Evolutionary conservation across 1,140 invertebrate genomes (phyloP), one percentile per base, ranked within the genome.

Genomic region (Drosophila pseudoananassae): DNA sequence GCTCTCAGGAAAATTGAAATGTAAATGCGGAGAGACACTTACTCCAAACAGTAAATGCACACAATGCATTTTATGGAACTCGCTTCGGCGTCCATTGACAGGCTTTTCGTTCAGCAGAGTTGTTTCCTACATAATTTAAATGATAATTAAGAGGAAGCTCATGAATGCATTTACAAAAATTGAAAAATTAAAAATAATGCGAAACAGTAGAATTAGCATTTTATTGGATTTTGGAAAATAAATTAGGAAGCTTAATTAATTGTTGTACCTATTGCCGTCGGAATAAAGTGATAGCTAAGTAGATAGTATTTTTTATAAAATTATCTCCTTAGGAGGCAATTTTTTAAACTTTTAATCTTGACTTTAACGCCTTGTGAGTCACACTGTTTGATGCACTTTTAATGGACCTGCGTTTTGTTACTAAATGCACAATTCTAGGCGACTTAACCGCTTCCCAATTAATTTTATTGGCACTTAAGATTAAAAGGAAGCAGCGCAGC

Each of bases 391-490:
- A 69, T 76, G 81, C 57, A 68, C 57, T 59, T 87, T 82, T 68
- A 82, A 59, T 72, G 65, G 38, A 55, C 8, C 54, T 63, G 69
- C 82, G 82, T 78, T 78, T 87, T 76, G 78, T 78, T 63, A 55
- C 77, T 73, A 51, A 82, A 88, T 87, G 78, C 83, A 82, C 75
- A 61, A 78, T 76, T 49, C 57, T 64, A 74, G 76, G 63, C 78
- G 46, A 25, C 55, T 87, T 71, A 75, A 75, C 65, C 82, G 65
- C 64, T 60, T 52, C 56, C 75, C 78, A 88, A 82, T 88, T 88
- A 82, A 88, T 75, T 87, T 87, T 82, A 87, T 87, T 76, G 77
- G 51, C 83, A 82, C 78, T 82, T 71, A 65, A 73, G 70, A 78
- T 64, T 85, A 71, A 78, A 78, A 88, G 77, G 83, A 68, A 78